These are phyloP conservation scores for Syndactyla subalaris DNA, from an alignment of 2,797 vertebrate genomes.

Conservation along the genomic window DNA sequence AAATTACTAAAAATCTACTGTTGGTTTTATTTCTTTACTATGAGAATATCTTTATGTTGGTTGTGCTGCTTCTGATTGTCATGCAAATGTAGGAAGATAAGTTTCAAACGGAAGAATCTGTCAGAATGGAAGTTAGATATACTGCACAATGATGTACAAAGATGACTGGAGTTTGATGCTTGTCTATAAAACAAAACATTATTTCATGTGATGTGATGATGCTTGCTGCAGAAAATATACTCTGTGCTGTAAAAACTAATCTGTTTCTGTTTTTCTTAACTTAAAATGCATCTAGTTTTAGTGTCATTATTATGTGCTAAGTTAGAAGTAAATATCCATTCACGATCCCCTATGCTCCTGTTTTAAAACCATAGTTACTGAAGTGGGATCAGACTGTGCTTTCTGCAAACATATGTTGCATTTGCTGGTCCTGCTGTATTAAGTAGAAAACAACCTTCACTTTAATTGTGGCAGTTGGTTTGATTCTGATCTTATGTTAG, in stretches of 20 bases:
- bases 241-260: not conserved
- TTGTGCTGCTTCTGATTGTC: not conserved
- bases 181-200: not conserved
- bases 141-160: not conserved
- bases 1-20: not conserved
- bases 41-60: not conserved
- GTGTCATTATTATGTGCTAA: not conserved
- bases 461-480: constrained; percentile 2
- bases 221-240: not conserved
- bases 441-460: not conserved
- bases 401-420: not conserved
- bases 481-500: not conserved
- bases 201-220: not conserved
- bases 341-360: fast-evolving
- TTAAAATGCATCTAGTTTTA: not conserved
- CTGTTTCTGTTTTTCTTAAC: not conserved
- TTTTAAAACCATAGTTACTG: not conserved
- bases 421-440: constrained; percentile 2
- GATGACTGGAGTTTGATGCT: not conserved
- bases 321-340: not conserved
- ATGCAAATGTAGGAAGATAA: not conserved
- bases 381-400: not conserved
- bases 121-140: not conserved
- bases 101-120: not conserved
- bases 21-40: not conserved